Conservation (phyloP, 2,113 vertebrate genomes). For the Tachycineta bicolor region DNA sequence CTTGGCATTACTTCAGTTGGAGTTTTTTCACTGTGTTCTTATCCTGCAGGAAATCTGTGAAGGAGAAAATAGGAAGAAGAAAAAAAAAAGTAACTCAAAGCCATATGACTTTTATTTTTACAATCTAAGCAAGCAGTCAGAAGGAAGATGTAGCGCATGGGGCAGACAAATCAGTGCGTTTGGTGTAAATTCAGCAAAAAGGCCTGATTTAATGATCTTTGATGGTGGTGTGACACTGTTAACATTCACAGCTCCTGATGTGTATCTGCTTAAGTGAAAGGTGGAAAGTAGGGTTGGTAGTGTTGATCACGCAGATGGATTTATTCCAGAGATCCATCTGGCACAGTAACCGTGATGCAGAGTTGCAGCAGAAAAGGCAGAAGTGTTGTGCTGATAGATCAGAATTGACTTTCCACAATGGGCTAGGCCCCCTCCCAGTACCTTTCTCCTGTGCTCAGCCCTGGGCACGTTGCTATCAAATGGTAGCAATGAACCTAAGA, state of each 20-base stretch:
- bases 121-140: background rate
- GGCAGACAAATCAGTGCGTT: background rate
- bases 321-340: background rate
- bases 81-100: background rate
- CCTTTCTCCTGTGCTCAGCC: background rate
- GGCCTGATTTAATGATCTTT: background rate
- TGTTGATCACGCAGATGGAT: background rate
- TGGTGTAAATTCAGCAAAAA: background rate
- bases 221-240: background rate
- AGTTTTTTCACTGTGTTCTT: background rate
- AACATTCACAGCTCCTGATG: background rate
- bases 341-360: background rate
- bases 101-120: constrained; percentile 28
- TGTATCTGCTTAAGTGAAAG: background rate
- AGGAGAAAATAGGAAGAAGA: constrained; percentile 51
- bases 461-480: background rate
- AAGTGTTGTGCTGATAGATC: background rate
- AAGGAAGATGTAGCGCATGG: background rate
- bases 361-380: background rate
- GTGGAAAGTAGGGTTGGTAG: background rate
- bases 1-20: constrained; percentile 54
- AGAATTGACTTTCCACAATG: background rate
- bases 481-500: background rate
- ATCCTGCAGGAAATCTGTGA: constrained; percentile 59
- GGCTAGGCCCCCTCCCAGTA: background rate